Conservation (phyloP, 2,797 vertebrate genomes). For the Macropus fuliginosus region DNA sequence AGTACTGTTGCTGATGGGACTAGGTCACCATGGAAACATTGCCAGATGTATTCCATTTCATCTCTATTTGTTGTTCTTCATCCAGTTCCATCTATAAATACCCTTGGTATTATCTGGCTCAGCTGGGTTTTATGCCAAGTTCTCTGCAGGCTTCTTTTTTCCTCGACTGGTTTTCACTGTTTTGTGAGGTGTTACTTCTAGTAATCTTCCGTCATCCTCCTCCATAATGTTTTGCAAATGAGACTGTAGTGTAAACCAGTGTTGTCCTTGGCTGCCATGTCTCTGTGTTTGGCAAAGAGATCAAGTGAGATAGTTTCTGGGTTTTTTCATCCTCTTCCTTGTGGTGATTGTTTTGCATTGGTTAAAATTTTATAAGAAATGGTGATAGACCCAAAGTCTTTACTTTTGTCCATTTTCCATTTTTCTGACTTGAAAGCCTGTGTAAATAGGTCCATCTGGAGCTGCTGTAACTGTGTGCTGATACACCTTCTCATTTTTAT, state of each 20-base stretch:
- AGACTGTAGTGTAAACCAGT: not conserved
- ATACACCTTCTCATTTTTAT: not conserved
- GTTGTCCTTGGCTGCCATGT: not conserved
- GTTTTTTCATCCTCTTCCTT: conserved; percentile 1
- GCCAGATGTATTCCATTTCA: conserved; percentile 1
- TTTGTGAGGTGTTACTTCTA: conserved; percentile 8
- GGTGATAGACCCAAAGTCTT: not conserved
- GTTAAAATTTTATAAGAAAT: not conserved
- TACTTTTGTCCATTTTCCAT: not conserved
- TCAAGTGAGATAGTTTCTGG: not conserved
- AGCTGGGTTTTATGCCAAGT: not conserved
- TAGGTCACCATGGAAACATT: not conserved
- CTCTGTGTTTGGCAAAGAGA: not conserved
- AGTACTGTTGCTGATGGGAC: not conserved
- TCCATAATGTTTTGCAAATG: not conserved
- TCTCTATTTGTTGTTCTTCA: not conserved
- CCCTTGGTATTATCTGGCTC: not conserved
- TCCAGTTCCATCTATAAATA: not conserved
- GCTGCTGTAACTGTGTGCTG: not conserved
- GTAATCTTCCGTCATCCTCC: not conserved
- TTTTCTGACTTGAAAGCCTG: not conserved
- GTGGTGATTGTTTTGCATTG: not conserved
- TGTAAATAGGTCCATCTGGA: not conserved
- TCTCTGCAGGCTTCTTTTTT: not conserved
- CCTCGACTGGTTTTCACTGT: not conserved